These are phyloP conservation scores for Taenioides sp. DNA, from an alignment of 2,797 vertebrate species.

Conservation along the genomic window DNA sequence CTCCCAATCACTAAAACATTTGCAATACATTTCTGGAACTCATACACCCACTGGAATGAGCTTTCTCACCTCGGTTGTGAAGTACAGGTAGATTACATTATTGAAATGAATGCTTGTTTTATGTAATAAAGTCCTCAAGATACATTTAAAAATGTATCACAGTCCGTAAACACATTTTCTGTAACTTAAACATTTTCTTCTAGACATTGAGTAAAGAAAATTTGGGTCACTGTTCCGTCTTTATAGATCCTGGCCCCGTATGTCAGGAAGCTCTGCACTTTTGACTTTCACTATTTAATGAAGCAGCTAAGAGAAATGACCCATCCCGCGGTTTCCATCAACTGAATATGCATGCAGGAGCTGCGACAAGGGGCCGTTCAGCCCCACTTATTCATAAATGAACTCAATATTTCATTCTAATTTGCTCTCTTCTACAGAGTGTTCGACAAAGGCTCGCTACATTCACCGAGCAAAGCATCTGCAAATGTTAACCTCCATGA, in stretches of 20 bases:
- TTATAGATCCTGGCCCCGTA: conserved; percentile 45
- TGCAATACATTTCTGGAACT: background rate
- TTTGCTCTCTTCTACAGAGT: conserved; percentile 65
- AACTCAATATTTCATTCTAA: conserved; percentile 79
- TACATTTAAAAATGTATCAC: background rate
- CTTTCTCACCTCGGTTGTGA: no score
- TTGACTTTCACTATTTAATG: conserved; percentile 80
- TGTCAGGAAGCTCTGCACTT: conserved; percentile 64
- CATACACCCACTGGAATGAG: background rate
- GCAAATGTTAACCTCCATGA: conserved; percentile 51
- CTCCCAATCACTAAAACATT: background rate
- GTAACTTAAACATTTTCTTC: conserved; percentile 19
- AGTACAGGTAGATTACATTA: no score
- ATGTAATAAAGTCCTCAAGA: background rate
- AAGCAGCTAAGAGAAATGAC: conserved; percentile 79
- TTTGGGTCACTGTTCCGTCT: conserved; percentile 35
- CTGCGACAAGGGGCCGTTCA: conserved; percentile 72
- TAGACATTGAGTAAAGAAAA: conserved; percentile 39
- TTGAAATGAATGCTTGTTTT: background rate
- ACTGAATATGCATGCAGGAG: conserved; percentile 71
- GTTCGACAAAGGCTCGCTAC: conserved; percentile 55
- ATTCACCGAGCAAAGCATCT: conserved; percentile 36
- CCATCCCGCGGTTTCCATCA: conserved; percentile 76
- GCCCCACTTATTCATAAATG: conserved; percentile 79
- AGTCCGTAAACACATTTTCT: conserved; percentile 24